Evolutionary conservation across 1,140 invertebrate species (phyloP), one percentile per base, ranked within the genome.

Genomic region (Dryas iulia): DNA sequence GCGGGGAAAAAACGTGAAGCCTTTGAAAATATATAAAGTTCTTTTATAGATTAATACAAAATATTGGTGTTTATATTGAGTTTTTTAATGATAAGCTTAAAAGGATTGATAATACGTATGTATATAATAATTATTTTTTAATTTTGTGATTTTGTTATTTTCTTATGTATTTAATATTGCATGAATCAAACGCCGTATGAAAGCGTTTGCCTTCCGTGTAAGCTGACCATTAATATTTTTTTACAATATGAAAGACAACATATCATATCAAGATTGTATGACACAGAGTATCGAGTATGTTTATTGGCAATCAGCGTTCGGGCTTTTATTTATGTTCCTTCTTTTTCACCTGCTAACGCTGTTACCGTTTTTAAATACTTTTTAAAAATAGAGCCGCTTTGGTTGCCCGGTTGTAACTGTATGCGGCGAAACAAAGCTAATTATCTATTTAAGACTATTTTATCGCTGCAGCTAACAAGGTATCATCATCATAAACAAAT

Each of bases 191-290:
- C n/a, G 3, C 14, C 30, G 4, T 24, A 26, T 26, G n/a, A 35
- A 14, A n/a, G n/a, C n/a, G n/a, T n/a, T 8, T 21, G 5, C 11
- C 59, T 61, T 66, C 23, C 26, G 56, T 69, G 60, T 69, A 57
- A 25, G 35, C 30, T 47, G 11, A 30, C 21, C 67, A 28, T 64
- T 64, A 59, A 53, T 4, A 30, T 84, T 84, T 77, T 79, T 77
- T 79, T 82, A 76, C 76, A 81, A 82, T 77, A 77, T 78, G 76
- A 75, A 53, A 53, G 21, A 56, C 24, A 56, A 25, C 21, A 79
- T 87, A 86, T 82, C 81, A 77, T 80, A 87, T 89, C 86, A 82
- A 77, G 85, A 89, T 89, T 85, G 84, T 83, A 82, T 79, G 80
- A 86, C 83, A 85, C 80, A 83, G 81, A 89, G 81, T 85, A 86